Conservation (phyloP, 2,113 vertebrate species). For the Microtus oregoni region DNA sequence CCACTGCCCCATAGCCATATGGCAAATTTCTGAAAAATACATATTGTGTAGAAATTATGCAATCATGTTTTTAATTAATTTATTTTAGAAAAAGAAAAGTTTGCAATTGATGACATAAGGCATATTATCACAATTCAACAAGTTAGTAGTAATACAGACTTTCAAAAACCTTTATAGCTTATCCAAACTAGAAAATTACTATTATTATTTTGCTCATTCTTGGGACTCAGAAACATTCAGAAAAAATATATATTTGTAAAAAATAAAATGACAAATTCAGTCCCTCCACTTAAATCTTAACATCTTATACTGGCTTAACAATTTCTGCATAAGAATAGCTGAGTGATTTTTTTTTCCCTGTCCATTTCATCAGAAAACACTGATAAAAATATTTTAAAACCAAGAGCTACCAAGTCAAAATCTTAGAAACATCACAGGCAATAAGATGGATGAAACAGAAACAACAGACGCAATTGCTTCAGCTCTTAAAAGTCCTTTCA, state of each 20-base stretch:
- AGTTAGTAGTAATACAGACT: slow-evolving; percentile 81
- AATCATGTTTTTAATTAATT: slow-evolving; percentile 79
- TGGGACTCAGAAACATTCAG: slow-evolving; percentile 62
- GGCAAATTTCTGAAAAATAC: not conserved
- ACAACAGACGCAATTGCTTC: not conserved
- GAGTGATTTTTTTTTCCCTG: slow-evolving; percentile 38
- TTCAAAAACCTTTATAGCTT: slow-evolving; percentile 77
- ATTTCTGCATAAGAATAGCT: not conserved
- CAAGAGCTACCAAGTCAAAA: slow-evolving; percentile 35
- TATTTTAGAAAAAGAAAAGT: slow-evolving; percentile 87
- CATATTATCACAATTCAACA: slow-evolving; percentile 76
- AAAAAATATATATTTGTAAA: slow-evolving; percentile 80
- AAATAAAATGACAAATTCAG: slow-evolving; percentile 77
- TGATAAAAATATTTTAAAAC: slow-evolving; percentile 56
- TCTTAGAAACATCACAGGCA: not conserved
- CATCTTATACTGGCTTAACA: not conserved
- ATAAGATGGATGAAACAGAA: not conserved
- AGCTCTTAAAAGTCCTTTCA: slow-evolving; percentile 20
- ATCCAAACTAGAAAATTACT: slow-evolving; percentile 75
- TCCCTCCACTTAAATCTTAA: slow-evolving; percentile 10
- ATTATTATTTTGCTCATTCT: slow-evolving; percentile 45
- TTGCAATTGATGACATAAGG: slow-evolving; percentile 83
- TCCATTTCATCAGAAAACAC: slow-evolving; percentile 43
- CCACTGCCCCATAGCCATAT: not conserved
- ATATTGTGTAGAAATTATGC: not conserved